A percentile compares a stretch with the other conserved stretches of the same genome.
phyloP scores from a whole-genome alignment of 2,888 invertebrate genomes.

The Peribatodes rhomboidaria region DNA sequence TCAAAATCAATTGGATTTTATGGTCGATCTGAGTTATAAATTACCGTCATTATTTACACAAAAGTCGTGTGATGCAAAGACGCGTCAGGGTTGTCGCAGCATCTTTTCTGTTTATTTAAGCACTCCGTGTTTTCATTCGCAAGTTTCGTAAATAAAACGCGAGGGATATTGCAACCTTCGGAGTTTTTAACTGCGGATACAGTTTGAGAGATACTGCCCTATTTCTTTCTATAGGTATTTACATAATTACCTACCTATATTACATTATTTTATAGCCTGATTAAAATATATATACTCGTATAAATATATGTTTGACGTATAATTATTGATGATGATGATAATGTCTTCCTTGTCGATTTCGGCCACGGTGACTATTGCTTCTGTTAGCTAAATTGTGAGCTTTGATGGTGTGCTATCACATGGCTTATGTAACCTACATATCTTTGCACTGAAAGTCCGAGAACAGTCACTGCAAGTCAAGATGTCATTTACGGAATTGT shows the following conservation, averaged over 20 bases:
- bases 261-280: no score
- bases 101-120: constrained; percentile 46
- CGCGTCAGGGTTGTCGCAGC: constrained; percentile 45
- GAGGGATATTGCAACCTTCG: constrained; percentile 28
- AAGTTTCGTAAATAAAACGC: constrained; percentile 39
- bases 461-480: no score
- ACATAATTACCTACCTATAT: background rate
- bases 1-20: background rate
- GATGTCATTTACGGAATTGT: no score
- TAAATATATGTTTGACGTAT: no score
- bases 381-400: no score
- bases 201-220: background rate
- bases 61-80: constrained; percentile 33
- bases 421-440: no score
- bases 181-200: constrained; percentile 19
- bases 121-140: constrained; percentile 49
- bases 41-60: background rate
- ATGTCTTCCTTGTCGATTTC: no score
- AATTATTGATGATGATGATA: no score
- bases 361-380: no score
- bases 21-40: background rate
- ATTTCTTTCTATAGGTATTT: background rate
- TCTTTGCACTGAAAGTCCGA: no score
- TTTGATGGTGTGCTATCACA: no score
- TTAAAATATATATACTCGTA: no score